These are phyloP conservation scores for Sciurus vulgaris DNA, from an alignment of 2,797 vertebrate genomes.

Conservation along the genomic window DNA sequence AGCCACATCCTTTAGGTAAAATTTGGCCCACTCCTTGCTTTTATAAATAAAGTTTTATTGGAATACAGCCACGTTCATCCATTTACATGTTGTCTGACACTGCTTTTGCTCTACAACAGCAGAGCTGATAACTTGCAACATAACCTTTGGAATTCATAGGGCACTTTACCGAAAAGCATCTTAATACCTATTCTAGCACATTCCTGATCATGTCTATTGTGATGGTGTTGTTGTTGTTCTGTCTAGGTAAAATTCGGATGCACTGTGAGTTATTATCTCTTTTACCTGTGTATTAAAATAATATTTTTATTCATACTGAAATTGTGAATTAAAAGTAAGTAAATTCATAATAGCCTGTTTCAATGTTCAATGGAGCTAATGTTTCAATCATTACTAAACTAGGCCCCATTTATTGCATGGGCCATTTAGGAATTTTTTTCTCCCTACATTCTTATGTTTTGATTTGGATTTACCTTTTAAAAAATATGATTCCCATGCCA, in stretches of 20 bases:
- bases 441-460: background rate
- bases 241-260: background rate
- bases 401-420: background rate
- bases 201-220: background rate
- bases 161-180: background rate
- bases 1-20: background rate
- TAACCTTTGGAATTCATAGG: background rate
- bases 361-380: background rate
- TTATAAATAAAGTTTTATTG: background rate
- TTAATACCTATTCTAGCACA: background rate
- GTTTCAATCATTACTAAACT: background rate
- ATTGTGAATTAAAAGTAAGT: background rate
- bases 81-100: background rate
- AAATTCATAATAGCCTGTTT: background rate
- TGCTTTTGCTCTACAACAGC: background rate
- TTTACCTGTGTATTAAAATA: background rate
- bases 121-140: background rate
- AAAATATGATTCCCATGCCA: background rate
- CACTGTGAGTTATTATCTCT: background rate
- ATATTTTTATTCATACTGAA: background rate
- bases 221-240: background rate
- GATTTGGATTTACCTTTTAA: background rate
- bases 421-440: background rate
- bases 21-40: background rate
- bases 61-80: background rate